Evolutionary conservation across 2,888 invertebrate species (phyloP).

Genomic region (Sesamia inferens): DNA sequence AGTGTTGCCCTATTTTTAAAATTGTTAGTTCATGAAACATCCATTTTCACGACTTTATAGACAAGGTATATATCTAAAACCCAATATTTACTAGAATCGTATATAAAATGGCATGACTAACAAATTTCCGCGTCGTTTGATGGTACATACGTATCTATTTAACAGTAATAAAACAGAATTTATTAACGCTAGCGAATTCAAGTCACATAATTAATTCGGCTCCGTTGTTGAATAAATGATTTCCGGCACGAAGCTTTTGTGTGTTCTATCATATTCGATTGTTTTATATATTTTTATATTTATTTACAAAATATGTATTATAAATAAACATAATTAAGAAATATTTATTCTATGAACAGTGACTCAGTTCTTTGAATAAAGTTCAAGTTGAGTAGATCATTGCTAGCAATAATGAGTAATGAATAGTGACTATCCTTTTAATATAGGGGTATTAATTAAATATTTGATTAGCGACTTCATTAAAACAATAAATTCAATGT

Average conservation of each 20-base stretch:
- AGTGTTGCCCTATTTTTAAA: too few species aligned
- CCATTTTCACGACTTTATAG: too few species aligned
- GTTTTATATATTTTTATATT: slow-evolving; percentile 35
- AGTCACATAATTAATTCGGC: slow-evolving; percentile 68
- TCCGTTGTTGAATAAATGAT: slow-evolving; percentile 62
- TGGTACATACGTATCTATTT: slow-evolving; percentile 56
- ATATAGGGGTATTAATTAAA: slow-evolving; percentile 5
- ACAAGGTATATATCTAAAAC: slow-evolving; percentile 42
- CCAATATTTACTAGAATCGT: slow-evolving; percentile 48
- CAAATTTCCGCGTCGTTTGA: slow-evolving; percentile 59
- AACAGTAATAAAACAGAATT: slow-evolving; percentile 65
- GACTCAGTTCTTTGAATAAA: slow-evolving; percentile 19
- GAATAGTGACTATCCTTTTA: not conserved
- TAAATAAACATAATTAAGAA: slow-evolving; percentile 34
- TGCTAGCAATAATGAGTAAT: not conserved
- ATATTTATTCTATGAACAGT: not conserved
- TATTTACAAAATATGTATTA: slow-evolving; percentile 33
- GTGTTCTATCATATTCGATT: slow-evolving; percentile 50
- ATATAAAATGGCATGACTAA: slow-evolving; percentile 49
- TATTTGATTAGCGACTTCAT: slow-evolving; percentile 15
- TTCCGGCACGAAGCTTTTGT: slow-evolving; percentile 75
- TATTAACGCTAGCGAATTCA: slow-evolving; percentile 63
- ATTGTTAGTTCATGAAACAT: too few species aligned
- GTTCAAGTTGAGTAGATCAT: slow-evolving; percentile 4
- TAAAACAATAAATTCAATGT: slow-evolving; percentile 5